A percentile compares a stretch with the other conserved stretches of the same genome.
phyloP scores from a whole-genome alignment of 2,113 vertebrate species.

The Scopus umbretta region DNA sequence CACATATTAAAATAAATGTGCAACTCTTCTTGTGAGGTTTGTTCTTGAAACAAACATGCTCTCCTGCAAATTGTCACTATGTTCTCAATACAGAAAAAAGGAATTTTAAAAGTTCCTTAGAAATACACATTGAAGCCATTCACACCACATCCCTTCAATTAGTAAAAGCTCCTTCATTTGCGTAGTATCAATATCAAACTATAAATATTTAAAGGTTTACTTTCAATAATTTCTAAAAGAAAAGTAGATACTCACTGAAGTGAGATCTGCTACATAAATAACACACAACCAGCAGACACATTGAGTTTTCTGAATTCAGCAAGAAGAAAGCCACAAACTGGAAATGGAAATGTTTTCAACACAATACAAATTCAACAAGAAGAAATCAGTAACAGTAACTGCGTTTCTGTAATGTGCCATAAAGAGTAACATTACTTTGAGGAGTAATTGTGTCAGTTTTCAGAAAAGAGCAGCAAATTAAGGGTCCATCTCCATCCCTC shows the following conservation, averaged over 20 bases:
- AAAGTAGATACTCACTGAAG: neutral
- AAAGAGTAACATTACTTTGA: neutral
- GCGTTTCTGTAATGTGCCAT: neutral
- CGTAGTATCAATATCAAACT: neutral
- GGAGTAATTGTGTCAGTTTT: neutral
- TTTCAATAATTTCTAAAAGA: neutral
- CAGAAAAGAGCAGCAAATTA: neutral
- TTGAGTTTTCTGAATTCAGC: neutral
- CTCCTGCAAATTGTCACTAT: neutral
- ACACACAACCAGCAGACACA: neutral
- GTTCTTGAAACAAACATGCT: neutral
- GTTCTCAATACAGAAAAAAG: neutral
- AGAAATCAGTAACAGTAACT: neutral
- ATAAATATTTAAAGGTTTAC: neutral
- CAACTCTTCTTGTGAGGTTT: neutral
- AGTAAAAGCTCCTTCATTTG: neutral
- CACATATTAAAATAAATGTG: neutral
- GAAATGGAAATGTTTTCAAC: neutral
- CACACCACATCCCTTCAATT: neutral
- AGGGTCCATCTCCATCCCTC: neutral
- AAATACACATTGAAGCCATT: neutral
- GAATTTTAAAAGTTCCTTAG: neutral
- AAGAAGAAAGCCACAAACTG: neutral
- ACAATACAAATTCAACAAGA: neutral
- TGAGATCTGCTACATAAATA: neutral